Base-by-base conservation (phyloP, 2,113 vertebrate genomes). In the Phyllostomus hastatus region DNA sequence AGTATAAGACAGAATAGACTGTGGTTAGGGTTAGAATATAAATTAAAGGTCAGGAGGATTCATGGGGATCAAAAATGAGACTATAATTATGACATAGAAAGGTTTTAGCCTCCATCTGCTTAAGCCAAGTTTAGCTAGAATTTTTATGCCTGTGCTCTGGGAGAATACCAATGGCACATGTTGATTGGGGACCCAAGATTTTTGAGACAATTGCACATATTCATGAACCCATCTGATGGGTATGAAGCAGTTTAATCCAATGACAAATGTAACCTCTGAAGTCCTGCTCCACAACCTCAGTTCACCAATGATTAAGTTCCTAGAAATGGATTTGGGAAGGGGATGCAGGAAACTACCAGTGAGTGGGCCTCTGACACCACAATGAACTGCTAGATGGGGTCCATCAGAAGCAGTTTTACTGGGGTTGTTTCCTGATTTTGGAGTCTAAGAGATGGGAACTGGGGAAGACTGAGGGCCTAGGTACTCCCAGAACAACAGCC, bases 51-150 rank as follows among this genome's bases (percentile, higher is more conserved):
- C 69, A 50, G 38, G 10, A 14, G 9, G 26, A 43, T 70, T 89
- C 22, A 16, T 48, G 22, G 19, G 4, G 28, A 84, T 67, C 26
- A 70, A 83, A 92, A 88, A 15, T 86, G 61, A 92, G 31, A 33
- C 61, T 94, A 88, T 84, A 48, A 61, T 95, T 95, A 12, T 88
- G 41, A 79, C 33, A 5, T 15, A 75, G 88, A 79, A 90, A 90
- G 83, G 89, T 57, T 16, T 75, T n/a, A 67, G 33, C 31, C 28
- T 79, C 59, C 33, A 26, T 41, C 57, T 38, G 46, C 57, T 88
- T 22, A 87, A 35, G 50, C 11, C 64, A 43, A 15, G 38, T 70
- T 80, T 81, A 66, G 31, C 57, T 73, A 52, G 31, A 88, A 82
- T 54, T 16, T 89, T 67, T 48, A 72, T 5, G 16, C 22, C 35